Percentiles rank a stretch among this genome's conserved stretches.
phyloP scores from a whole-genome alignment of 1,140 invertebrate species.

The Drosophila miranda region DNA sequence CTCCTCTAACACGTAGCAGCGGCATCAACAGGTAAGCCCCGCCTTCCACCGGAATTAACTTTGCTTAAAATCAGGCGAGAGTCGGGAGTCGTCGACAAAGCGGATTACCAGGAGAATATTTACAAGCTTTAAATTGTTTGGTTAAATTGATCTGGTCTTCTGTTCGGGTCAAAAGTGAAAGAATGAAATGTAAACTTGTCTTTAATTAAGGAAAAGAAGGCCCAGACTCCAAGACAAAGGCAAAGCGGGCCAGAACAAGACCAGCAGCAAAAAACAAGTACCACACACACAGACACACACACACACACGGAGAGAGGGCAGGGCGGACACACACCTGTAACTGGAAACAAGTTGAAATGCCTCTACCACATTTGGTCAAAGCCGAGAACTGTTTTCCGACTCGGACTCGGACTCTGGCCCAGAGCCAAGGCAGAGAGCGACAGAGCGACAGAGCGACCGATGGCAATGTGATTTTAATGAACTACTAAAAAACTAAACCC shows the following conservation, averaged over 20 bases:
- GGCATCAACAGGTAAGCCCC: conserved; percentile 73
- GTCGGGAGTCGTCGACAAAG: conserved; percentile 37
- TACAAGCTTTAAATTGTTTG: conserved; percentile 59
- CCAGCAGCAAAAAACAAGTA: conserved; percentile 48
- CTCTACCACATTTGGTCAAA: conserved; percentile 73
- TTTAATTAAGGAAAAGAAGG: conserved; percentile 74
- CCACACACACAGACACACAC: conserved; percentile 28
- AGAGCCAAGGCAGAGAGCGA: conserved; percentile 6
- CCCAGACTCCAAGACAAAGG: conserved; percentile 17
- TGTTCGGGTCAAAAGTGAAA: conserved; percentile 20
- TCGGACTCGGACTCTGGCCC: conserved; percentile 28
- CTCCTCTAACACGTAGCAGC: conserved; percentile 59
- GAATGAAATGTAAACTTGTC: conserved; percentile 76
- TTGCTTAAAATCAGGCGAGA: conserved; percentile 53
- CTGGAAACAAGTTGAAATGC: conserved; percentile 76
- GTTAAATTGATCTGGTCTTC: conserved; percentile 9
- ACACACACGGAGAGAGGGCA: conserved; percentile 11
- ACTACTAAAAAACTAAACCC: conserved; percentile 65
- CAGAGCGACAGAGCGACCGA: neutral
- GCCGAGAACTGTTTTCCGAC: conserved; percentile 37
- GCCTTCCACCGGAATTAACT: conserved; percentile 70
- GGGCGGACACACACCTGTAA: conserved; percentile 48
- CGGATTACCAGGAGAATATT: conserved; percentile 74
- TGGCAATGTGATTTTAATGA: conserved; percentile 73
- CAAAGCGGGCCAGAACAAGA: conserved; percentile 17